A percentile compares a stretch with the other conserved stretches of the same genome.
Evolutionary conservation across 2,888 invertebrate species (phyloP).

Genomic region (Stomorhina lunata): DNA sequence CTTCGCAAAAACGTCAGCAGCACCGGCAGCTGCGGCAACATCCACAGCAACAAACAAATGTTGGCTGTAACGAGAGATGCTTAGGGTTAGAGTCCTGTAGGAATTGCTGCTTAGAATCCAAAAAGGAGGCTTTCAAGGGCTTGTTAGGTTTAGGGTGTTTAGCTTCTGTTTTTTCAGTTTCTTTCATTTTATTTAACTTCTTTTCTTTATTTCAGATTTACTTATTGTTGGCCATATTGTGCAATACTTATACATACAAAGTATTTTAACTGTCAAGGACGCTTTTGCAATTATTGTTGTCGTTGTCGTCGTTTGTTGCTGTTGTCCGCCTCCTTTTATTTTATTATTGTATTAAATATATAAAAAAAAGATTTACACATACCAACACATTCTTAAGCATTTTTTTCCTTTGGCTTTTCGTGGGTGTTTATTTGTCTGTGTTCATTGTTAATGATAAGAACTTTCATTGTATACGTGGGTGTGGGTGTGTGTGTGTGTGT

Average conservation of each 20-base stretch:
- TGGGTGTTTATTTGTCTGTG: conserved; percentile 10
- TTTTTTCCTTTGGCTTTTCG: conserved; percentile 12
- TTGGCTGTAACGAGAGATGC: neutral
- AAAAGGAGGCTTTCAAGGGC: neutral
- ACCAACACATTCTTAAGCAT: conserved; percentile 27
- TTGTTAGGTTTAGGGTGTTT: conserved; percentile 4
- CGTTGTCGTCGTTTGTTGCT: neutral
- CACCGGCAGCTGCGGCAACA: neutral
- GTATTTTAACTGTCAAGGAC: conserved; percentile 56
- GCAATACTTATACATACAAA: conserved; percentile 4
- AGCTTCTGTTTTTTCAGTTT: neutral
- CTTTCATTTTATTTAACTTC: neutral
- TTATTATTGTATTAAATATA: neutral
- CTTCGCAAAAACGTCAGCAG: neutral
- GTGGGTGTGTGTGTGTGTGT: neutral
- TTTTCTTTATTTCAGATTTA: conserved; percentile 39
- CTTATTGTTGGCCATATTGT: conserved; percentile 45
- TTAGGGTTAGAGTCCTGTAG: conserved; percentile 15
- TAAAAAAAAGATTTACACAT: conserved; percentile 22
- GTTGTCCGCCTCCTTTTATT: conserved; percentile 6
- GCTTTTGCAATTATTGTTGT: conserved; percentile 33
- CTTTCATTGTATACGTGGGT: neutral
- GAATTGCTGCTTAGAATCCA: conserved; percentile 15
- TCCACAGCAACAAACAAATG: neutral
- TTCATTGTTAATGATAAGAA: too few species aligned